phyloP scores from a whole-genome alignment of 2,888 invertebrate genomes.

The Amphipyra tragopoginis region DNA sequence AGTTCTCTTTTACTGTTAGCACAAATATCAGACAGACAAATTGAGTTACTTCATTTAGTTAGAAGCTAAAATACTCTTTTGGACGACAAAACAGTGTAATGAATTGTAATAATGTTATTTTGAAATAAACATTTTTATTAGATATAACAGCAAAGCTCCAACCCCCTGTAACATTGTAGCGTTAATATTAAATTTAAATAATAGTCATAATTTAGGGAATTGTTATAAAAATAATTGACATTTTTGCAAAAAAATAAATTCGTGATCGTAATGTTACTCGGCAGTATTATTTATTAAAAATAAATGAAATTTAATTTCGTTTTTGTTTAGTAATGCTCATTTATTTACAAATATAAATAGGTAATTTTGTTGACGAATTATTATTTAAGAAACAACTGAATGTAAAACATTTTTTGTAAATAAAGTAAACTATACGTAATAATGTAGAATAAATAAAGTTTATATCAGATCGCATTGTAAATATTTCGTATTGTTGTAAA shows the following conservation, averaged over 20 bases:
- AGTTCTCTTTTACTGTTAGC: constrained; percentile 38
- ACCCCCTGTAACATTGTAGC: constrained; percentile 41
- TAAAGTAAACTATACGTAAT: constrained; percentile 62
- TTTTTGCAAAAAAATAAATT: constrained; percentile 46
- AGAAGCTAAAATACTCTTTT: constrained; percentile 35
- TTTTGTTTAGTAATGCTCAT: constrained; percentile 26
- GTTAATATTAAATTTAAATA: constrained; percentile 45
- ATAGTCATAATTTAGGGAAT: constrained; percentile 51
- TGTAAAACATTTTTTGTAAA: constrained; percentile 62
- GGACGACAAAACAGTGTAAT: constrained; percentile 20
- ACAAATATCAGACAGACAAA: constrained; percentile 49
- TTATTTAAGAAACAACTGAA: constrained; percentile 52
- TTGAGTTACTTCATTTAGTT: constrained; percentile 48
- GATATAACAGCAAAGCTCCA: constrained; percentile 29
- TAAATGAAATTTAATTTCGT: constrained; percentile 48
- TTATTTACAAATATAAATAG: constrained; percentile 11
- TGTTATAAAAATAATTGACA: constrained; percentile 53
- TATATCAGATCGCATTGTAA: constrained; percentile 83
- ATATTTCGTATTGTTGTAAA: constrained; percentile 85
- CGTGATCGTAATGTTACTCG: constrained; percentile 41
- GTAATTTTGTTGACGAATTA: constrained; percentile 41
- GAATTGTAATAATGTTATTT: constrained; percentile 30
- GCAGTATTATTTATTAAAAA: constrained; percentile 45
- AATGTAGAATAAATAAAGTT: constrained; percentile 69
- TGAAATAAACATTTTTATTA: constrained; percentile 3